Base-by-base conservation (phyloP, 2,888 invertebrate genomes). In the Cosmia pyralina region DNA sequence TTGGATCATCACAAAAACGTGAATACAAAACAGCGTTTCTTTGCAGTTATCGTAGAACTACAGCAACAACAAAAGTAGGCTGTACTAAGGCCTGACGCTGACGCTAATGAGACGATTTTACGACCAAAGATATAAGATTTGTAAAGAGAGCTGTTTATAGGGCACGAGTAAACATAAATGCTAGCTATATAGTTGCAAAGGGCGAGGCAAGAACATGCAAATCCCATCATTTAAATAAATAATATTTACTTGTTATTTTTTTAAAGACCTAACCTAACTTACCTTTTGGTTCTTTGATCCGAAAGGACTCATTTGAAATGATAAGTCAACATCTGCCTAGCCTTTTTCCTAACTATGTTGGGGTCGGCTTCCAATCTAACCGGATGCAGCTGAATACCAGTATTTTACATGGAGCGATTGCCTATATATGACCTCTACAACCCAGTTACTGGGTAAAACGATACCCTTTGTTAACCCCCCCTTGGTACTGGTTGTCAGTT, bases 1-100 rank as follows among this genome's bases (percentile, higher is more conserved):
- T 79, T 79, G 70, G 79, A 68, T 75, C 79, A 75, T 79, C 75
- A 68, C 67, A 64, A 63, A 74, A 79, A 55, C 58, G 69, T 79
- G 48, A 66, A 65, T 50, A 73, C 60, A 68, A 79, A 80, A 75
- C 44, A 34, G 50, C 55, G 0, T 67, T 57, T 69, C 74, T 75
- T 80, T 79, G 59, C 28, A 70, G 65, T 59, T 75, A 75, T 59
- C 53, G 52, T 55, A 69, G 48, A 69, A 75, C 46, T 63, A 79
- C 66, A 75, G 79, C 57, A 69, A 75, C 38, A 59, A 60, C 44
- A 62, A 74, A 79, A 79, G 75, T 79, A 66, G 74, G 74, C 57
- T 74, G 60, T 55, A 55, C 58, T 41, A 53, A 72, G 52, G 44
- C 15, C 28, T n/a, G 74, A 17, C 46, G 28, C 38, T 5, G 38